Conservation (phyloP, 2,113 vertebrate species). For the Pleuronectes platessa region DNA sequence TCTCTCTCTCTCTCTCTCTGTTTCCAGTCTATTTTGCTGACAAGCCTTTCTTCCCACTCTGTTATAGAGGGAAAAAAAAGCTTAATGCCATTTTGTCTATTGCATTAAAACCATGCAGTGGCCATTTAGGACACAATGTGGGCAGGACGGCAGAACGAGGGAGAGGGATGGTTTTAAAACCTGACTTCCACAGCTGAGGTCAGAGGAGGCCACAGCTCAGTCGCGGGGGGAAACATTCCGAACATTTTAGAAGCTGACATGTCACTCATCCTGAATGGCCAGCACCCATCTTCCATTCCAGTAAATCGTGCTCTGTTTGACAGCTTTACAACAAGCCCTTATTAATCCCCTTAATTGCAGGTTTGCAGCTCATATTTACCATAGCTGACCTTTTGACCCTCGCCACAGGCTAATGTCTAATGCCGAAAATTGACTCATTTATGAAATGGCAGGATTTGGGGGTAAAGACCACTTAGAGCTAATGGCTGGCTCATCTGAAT, state of each 20-base stretch:
- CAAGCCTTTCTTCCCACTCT: conserved; percentile 51
- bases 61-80: conserved; percentile 51
- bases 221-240: conserved; percentile 40
- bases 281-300: too few species aligned
- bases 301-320: conserved; percentile 30
- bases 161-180: conserved; percentile 46
- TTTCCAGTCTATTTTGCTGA: conserved; percentile 67
- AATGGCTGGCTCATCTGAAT: conserved; percentile 79
- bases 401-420: conserved; percentile 72
- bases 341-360: conserved; percentile 67
- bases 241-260: conserved; percentile 40
- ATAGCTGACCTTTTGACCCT: conserved; percentile 76
- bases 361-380: conserved; percentile 76
- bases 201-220: conserved; percentile 23
- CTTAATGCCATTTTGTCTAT: conserved; percentile 73
- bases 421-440: conserved; percentile 78
- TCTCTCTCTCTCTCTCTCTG: conserved; percentile 54
- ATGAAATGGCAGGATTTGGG: conserved; percentile 75
- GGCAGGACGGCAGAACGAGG: conserved; percentile 49
- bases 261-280: conserved; percentile 25
- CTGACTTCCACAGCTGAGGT: conserved; percentile 37
- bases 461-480: conserved; percentile 77
- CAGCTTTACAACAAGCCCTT: conserved; percentile 56
- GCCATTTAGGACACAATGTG: conserved; percentile 74
- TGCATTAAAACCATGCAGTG: conserved; percentile 70